Evolutionary conservation across 2,888 invertebrate genomes (phyloP).

Genomic region (Drosophila mercatorum): DNA sequence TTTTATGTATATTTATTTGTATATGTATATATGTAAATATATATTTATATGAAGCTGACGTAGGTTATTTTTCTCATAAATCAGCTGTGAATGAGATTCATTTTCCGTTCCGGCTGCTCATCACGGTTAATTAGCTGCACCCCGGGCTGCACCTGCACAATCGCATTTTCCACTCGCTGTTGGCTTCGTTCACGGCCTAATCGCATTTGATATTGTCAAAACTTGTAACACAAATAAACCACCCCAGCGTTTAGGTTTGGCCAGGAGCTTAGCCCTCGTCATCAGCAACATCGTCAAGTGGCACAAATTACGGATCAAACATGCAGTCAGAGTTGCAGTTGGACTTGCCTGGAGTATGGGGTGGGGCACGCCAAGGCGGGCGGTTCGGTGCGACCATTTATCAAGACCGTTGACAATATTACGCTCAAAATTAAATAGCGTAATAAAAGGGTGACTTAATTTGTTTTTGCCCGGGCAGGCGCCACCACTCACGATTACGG

Average conservation of each 20-base stretch:
- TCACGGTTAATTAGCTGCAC: slow-evolving; percentile 53
- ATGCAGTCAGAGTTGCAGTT: slow-evolving; percentile 60
- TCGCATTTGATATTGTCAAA: slow-evolving; percentile 66
- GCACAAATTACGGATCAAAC: slow-evolving; percentile 82
- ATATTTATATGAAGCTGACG: not conserved
- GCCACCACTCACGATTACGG: slow-evolving; percentile 51
- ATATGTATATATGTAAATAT: not conserved
- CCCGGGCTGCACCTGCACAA: slow-evolving; percentile 56
- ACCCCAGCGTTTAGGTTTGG: slow-evolving; percentile 78
- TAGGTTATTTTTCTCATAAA: slow-evolving; percentile 42
- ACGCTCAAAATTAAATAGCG: slow-evolving; percentile 82
- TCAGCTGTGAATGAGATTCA: slow-evolving; percentile 39
- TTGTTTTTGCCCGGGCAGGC: slow-evolving; percentile 72
- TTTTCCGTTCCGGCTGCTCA: slow-evolving; percentile 31
- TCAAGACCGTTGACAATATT: slow-evolving; percentile 80
- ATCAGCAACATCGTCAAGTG: slow-evolving; percentile 65
- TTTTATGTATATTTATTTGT: no score
- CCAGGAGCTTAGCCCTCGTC: slow-evolving; percentile 30
- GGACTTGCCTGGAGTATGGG: not conserved
- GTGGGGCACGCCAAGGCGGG: slow-evolving; percentile 9
- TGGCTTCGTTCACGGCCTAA: slow-evolving; percentile 53
- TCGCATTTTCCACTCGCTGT: slow-evolving; percentile 52
- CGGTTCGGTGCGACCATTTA: slow-evolving; percentile 54
- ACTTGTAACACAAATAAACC: slow-evolving; percentile 82
- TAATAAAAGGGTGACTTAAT: slow-evolving; percentile 84